Evolutionary conservation across 92 coral and sea anemone genomes (phyloP), one percentile per base, ranked within the genome.

Genomic region (Muricea muricata): DNA sequence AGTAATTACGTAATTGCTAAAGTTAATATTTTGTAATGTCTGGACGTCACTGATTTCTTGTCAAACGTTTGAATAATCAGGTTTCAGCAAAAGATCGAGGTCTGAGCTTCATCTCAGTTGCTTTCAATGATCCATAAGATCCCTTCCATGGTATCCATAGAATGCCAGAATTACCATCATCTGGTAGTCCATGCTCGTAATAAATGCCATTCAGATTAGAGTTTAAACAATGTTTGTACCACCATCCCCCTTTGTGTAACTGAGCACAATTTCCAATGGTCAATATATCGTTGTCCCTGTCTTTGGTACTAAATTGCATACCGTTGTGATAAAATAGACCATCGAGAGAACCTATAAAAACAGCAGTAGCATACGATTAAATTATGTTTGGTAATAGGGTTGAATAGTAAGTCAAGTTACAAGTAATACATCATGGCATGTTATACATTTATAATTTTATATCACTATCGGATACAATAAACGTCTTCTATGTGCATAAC

Each of bases 201-300:
- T 72, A 72, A 39, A 41, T 9, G 10, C 78, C 25, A 21, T 72
- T 72, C 4, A 72, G 55, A 30, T 72, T 72, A 23, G 78, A 5
- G 4, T 40, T 14, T 41, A 18, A 33, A 45, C 78, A 72, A 4
- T 13, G 20, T n/a, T 72, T 72, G 58, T 72, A 72, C 78, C 78
- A 72, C 78, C 78, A 72, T 3, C 57, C 78, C 3, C 78, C 78
- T 15, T 72, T 72, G 56, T 7, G 24, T 17, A 41, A 6, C 18
- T n/a, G 33, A 41, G 78, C 78, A 20, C 78, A 72, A 20, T 72
- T 72, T 10, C 20, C 30, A n/a, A 0, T 41, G 2, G 13, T 28
- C 1, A 26, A 37, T 47, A 21, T 0, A 25, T 72, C 78, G 41
- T 72, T 72, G 17, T 72, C 78, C 3, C 33, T 23, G 25, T 72